Percentiles rank a stretch among this genome's conserved stretches.
phyloP scores from a whole-genome alignment of 2,797 vertebrate species.

The Pantherophis vulpinus region DNA sequence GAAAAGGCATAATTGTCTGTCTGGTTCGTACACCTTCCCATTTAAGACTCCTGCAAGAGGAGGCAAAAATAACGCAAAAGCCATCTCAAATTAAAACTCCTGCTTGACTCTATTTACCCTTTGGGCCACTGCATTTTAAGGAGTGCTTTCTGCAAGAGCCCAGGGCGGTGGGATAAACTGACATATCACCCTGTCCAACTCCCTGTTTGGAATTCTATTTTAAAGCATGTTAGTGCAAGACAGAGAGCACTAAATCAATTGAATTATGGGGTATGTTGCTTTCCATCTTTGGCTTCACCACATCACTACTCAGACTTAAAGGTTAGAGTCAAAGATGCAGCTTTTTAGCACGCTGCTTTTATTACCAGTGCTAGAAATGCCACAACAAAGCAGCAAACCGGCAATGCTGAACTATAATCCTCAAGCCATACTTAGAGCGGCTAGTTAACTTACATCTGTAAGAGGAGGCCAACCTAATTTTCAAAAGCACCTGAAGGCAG shows the following conservation, averaged over 20 bases:
- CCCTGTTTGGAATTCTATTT: not conserved
- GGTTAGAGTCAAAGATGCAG: not conserved
- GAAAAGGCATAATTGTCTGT: slow-evolving; percentile 51
- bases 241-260: too few species aligned
- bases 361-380: not conserved
- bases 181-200: not conserved
- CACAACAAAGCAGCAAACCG: not conserved
- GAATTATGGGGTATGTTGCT: not conserved
- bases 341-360: not conserved
- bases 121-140: slow-evolving; percentile 10
- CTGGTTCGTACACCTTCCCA: not conserved
- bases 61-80: not conserved
- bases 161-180: not conserved
- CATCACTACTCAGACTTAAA: not conserved
- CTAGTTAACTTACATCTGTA: not conserved
- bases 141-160: slow-evolving; percentile 32
- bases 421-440: not conserved
- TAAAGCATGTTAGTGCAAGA: not conserved
- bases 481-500: not conserved
- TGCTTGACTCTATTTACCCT: slow-evolving; percentile 45
- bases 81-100: not conserved
- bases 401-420: not conserved
- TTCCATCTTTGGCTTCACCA: not conserved
- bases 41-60: slow-evolving; percentile 29
- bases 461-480: not conserved